Evolutionary conservation across 2,113 vertebrate species (phyloP).

Genomic region (Porphyrio hochstetteri): DNA sequence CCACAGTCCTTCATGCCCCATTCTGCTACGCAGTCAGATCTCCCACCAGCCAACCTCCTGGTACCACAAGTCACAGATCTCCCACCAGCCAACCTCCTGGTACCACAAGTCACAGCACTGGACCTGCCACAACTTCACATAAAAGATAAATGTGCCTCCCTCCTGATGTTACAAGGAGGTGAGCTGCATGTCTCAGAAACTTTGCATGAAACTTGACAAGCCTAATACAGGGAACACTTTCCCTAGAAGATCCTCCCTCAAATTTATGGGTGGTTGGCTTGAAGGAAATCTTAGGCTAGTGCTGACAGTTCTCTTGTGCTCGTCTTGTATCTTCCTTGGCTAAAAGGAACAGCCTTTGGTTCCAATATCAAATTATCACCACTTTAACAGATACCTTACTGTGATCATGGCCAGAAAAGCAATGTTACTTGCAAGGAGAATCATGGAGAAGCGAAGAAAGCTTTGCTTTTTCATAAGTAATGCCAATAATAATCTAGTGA

Average conservation of each 20-base stretch:
- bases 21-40: neutral
- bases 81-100: accelerated
- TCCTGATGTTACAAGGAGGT: no score
- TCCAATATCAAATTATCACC: neutral
- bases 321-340: neutral
- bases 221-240: neutral
- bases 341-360: neutral
- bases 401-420: neutral
- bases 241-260: neutral
- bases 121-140: neutral
- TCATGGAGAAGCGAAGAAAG: neutral
- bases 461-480: neutral
- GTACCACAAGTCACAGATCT: neutral
- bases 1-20: neutral
- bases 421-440: neutral
- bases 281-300: neutral
- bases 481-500: neutral
- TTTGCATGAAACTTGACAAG: neutral
- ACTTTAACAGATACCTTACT: neutral
- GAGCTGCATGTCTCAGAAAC: neutral
- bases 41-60: neutral
- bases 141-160: neutral
- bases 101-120: neutral
- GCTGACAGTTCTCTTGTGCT: neutral
- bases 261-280: neutral